A percentile compares a stretch with the other conserved stretches of the same genome.
Evolutionary conservation across 2,888 invertebrate species (phyloP).

Genomic region (Trisateles emortualis): DNA sequence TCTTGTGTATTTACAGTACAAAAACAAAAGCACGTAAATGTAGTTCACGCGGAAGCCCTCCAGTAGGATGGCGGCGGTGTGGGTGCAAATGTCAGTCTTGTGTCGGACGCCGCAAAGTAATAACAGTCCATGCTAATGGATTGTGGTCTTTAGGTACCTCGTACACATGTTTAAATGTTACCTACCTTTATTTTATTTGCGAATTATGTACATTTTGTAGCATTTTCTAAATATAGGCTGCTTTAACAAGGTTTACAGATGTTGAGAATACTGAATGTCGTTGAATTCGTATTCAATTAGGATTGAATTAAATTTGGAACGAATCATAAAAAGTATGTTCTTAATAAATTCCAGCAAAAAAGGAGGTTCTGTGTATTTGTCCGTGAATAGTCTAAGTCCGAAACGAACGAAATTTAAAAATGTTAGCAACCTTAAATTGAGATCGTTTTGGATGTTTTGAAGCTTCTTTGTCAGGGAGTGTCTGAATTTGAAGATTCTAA

Average conservation of each 20-base stretch:
- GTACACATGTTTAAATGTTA: conserved; percentile 38
- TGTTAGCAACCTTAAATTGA: too few relatives aligned
- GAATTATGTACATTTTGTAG: conserved; percentile 10
- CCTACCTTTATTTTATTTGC: conserved; percentile 40
- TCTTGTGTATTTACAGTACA: conserved; percentile 23
- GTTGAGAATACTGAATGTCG: neutral
- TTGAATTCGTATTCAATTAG: neutral
- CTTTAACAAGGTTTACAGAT: conserved; percentile 6
- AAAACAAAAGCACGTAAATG: conserved; percentile 35
- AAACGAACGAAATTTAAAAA: too few relatives aligned
- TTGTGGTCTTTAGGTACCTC: conserved; percentile 59
- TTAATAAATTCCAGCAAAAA: too few relatives aligned
- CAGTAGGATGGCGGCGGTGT: conserved; percentile 54
- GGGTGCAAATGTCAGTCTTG: conserved; percentile 64
- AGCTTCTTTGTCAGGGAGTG: too few relatives aligned
- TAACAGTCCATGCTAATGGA: conserved; percentile 69
- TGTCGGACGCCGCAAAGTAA: conserved; percentile 62
- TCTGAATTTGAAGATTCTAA: too few relatives aligned
- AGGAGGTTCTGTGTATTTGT: too few relatives aligned
- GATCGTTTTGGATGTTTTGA: too few relatives aligned
- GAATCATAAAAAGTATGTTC: too few relatives aligned
- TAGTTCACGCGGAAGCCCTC: conserved; percentile 46
- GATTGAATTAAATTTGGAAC: neutral
- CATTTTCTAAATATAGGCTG: conserved; percentile 3
- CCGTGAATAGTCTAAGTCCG: too few relatives aligned